Evolutionary conservation across 2,797 vertebrate genomes (phyloP).

Genomic region (Alosa sapidissima): DNA sequence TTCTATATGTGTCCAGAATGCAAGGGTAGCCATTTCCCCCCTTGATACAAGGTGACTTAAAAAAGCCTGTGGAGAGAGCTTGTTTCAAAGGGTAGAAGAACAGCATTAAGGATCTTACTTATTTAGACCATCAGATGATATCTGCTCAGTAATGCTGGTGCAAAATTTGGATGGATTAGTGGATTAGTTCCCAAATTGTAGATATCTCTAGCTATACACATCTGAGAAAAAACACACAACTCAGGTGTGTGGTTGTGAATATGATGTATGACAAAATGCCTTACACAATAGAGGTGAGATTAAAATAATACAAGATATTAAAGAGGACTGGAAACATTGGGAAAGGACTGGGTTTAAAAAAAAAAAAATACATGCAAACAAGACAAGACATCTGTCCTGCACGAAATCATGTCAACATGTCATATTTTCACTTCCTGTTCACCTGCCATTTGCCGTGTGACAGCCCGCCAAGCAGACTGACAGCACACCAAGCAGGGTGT

Average conservation of each 20-base stretch:
- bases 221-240: not conserved
- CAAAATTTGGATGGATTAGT: not conserved
- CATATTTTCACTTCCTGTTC: not conserved
- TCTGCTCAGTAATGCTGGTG: not conserved
- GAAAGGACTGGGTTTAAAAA: not conserved
- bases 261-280: not conserved
- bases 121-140: not conserved
- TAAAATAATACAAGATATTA: not conserved
- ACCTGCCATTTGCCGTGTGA: not conserved
- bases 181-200: not conserved
- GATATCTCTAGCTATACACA: not conserved
- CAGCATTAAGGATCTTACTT: not conserved
- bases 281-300: not conserved
- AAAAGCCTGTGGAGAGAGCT: not conserved
- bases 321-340: not conserved
- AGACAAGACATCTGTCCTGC: not conserved
- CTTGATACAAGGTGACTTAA: not conserved
- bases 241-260: not conserved
- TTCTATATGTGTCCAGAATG: not conserved
- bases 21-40: not conserved
- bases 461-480: not conserved
- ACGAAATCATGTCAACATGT: not conserved
- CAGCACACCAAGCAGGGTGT: not conserved
- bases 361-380: not conserved
- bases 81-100: not conserved